phyloP scores from a whole-genome alignment of 2,797 vertebrate genomes.

The Gambelia wislizenii region DNA sequence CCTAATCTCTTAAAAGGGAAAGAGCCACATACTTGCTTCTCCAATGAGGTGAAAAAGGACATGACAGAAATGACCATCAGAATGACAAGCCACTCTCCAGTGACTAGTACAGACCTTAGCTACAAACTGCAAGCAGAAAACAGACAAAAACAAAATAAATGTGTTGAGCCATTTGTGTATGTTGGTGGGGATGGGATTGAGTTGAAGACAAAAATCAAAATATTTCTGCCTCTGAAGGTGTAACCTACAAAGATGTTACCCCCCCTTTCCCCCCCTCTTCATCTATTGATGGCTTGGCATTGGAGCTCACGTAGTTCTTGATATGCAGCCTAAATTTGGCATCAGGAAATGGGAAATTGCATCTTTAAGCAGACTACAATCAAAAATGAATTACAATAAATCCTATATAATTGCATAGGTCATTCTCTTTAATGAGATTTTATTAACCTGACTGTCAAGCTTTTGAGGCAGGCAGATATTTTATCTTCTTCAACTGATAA shows the following conservation, averaged over 20 bases:
- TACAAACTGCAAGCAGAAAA: not conserved
- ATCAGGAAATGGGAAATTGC: slow-evolving; percentile 89
- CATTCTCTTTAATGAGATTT: slow-evolving; percentile 99
- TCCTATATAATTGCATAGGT: slow-evolving; percentile 91
- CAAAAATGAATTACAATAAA: slow-evolving; percentile 91
- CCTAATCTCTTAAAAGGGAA: not conserved
- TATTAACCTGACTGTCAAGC: slow-evolving; percentile 93
- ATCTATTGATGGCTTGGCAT: slow-evolving; percentile 79
- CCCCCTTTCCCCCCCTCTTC: slow-evolving; percentile 57
- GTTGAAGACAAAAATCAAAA: slow-evolving; percentile 56
- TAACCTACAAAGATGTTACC: slow-evolving; percentile 70
- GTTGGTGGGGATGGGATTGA: slow-evolving; percentile 29
- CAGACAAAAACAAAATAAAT: slow-evolving; percentile 40
- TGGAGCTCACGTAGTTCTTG: slow-evolving; percentile 84
- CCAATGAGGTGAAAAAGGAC: not conserved
- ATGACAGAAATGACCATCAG: not conserved
- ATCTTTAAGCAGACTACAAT: slow-evolving; percentile 90
- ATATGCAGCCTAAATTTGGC: slow-evolving; percentile 86
- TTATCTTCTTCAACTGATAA: slow-evolving; percentile 97
- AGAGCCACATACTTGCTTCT: not conserved
- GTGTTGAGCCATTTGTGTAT: slow-evolving; percentile 35
- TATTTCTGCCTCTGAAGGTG: slow-evolving; percentile 69
- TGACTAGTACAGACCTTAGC: not conserved
- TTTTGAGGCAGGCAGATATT: slow-evolving; percentile 94
- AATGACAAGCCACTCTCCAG: not conserved